phyloP scores from a whole-genome alignment of 2,797 vertebrate genomes.

The Manis pentadactyla region DNA sequence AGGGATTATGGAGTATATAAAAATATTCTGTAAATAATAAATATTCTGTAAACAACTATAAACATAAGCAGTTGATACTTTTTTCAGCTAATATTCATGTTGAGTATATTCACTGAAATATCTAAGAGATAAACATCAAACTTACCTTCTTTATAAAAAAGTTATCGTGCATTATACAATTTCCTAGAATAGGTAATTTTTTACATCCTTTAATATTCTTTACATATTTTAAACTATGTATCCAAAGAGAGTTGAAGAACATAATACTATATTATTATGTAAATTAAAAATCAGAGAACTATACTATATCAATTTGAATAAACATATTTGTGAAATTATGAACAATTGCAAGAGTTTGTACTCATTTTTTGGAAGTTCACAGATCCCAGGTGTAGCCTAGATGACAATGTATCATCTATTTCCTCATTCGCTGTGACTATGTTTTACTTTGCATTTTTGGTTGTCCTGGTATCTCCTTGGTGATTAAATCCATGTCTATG shows the following conservation, averaged over 20 bases:
- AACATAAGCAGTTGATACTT: neutral
- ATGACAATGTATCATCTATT: neutral
- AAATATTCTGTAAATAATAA: neutral
- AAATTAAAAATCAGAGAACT: neutral
- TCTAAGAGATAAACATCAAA: neutral
- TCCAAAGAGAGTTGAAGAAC: neutral
- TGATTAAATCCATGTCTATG: neutral
- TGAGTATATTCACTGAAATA: neutral
- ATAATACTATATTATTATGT: neutral
- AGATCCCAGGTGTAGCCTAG: neutral
- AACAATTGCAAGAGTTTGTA: neutral
- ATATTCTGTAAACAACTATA: neutral
- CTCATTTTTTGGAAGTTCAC: neutral
- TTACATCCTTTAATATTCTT: neutral
- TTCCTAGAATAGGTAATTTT: neutral
- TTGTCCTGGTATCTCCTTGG: neutral
- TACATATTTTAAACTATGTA: neutral
- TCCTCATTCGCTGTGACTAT: neutral
- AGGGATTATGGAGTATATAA: neutral
- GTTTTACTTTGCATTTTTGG: neutral
- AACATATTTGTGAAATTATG: neutral
- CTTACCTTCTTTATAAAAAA: neutral
- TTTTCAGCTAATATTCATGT: neutral
- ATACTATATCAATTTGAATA: neutral
- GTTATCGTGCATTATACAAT: neutral